These are phyloP conservation scores for Poecilia velifera DNA, from an alignment of 2,797 vertebrate species.

Conservation along the genomic window DNA sequence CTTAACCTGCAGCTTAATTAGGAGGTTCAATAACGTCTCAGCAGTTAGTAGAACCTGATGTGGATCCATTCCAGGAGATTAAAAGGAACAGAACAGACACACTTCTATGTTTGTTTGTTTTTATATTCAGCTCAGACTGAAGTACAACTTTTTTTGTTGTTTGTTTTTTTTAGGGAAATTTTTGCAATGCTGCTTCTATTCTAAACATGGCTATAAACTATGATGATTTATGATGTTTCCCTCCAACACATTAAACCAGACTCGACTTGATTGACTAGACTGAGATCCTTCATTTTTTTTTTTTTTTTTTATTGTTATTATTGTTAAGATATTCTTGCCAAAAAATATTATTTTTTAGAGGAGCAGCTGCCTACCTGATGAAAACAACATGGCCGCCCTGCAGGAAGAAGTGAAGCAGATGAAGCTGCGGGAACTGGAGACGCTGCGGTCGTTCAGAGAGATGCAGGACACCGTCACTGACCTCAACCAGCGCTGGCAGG, in stretches of 20 bases:
- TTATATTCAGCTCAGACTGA: too few relatives aligned
- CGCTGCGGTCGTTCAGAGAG: slow-evolving; percentile 85
- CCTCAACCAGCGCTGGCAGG: slow-evolving; percentile 94
- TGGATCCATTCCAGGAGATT: too few relatives aligned
- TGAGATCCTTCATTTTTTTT: neutral
- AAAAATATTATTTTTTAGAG: slow-evolving; percentile 72
- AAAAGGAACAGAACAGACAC: too few relatives aligned
- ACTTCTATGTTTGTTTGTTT: too few relatives aligned
- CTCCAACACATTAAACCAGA: neutral
- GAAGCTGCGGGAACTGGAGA: slow-evolving; percentile 90
- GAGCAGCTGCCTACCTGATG: slow-evolving; percentile 89
- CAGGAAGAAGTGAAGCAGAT: slow-evolving; percentile 94
- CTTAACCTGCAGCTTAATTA: too few relatives aligned
- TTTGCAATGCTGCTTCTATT: too few relatives aligned
- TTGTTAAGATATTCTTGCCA: neutral
- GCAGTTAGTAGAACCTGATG: too few relatives aligned
- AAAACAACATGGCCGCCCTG: slow-evolving; percentile 88
- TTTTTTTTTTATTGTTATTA: neutral
- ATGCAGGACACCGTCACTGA: slow-evolving; percentile 90
- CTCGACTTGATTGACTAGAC: neutral
- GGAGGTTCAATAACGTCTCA: too few relatives aligned
- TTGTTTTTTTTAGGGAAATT: too few relatives aligned
- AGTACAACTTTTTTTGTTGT: too few relatives aligned
- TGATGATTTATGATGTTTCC: neutral
- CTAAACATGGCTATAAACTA: neutral